phyloP scores from a whole-genome alignment of 2,797 vertebrate genomes.

The Pangasius sanitwongsei region DNA sequence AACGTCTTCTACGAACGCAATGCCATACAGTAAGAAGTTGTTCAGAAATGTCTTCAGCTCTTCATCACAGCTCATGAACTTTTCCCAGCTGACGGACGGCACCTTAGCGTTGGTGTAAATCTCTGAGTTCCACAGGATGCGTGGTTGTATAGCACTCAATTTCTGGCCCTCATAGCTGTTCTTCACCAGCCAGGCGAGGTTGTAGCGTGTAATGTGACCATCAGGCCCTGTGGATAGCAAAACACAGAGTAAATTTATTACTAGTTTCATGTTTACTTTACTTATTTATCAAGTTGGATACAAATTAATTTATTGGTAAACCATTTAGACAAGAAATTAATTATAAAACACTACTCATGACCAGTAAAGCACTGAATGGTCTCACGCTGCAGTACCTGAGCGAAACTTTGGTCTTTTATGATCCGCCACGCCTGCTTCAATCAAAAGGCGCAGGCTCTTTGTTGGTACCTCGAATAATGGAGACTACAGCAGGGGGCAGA shows the following conservation, averaged over 20 bases:
- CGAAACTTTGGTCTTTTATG: not conserved
- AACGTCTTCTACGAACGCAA: constrained; percentile 88
- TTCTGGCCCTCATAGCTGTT: constrained; percentile 88
- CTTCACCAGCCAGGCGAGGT: constrained; percentile 83
- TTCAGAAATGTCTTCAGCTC: constrained; percentile 85
- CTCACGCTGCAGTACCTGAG: not conserved
- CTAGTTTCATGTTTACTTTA: not conserved
- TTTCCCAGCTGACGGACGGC: constrained; percentile 73
- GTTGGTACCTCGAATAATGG: not conserved
- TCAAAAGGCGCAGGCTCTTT: not conserved
- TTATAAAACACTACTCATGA: not conserved
- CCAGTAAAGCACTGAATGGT: not conserved
- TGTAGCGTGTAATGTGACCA: constrained; percentile 83
- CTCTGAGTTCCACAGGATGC: constrained; percentile 84
- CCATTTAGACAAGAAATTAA: not conserved
- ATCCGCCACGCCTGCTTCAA: not conserved
- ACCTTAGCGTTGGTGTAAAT: constrained; percentile 79
- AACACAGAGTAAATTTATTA: not conserved
- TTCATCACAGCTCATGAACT: constrained; percentile 82
- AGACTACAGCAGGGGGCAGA: not conserved
- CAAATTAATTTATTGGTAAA: not conserved
- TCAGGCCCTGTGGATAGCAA: constrained; percentile 79
- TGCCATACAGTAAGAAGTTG: constrained; percentile 85
- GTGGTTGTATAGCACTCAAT: constrained; percentile 76
- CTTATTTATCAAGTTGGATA: not conserved